phyloP scores from a whole-genome alignment of 1,140 invertebrate genomes.

The Manduca sexta region DNA sequence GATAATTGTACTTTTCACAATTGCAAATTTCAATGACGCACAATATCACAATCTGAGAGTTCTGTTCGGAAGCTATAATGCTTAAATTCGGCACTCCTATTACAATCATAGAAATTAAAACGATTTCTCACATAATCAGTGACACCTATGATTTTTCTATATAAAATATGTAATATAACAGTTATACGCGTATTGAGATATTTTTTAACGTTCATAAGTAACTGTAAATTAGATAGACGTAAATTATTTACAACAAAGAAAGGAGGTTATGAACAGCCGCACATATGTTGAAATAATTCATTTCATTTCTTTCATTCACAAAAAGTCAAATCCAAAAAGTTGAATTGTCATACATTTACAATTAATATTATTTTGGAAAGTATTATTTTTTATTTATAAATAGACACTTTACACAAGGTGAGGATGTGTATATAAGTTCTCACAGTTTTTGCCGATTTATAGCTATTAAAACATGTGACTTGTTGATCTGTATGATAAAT shows the following conservation, averaged over 20 bases:
- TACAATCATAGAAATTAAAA: no score
- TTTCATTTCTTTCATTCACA: constrained; percentile 17
- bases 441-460: neutral
- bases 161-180: no score
- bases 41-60: no score
- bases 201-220: no score
- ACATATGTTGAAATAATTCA: constrained; percentile 4
- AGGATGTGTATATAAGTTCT: neutral
- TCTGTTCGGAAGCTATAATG: no score
- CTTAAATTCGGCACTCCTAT: no score
- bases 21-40: no score
- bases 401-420: constrained; percentile 8
- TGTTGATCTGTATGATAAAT: constrained; percentile 18
- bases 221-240: no score
- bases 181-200: no score
- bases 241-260: no score
- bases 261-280: neutral
- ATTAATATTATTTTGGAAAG: constrained; percentile 18
- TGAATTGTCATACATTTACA: constrained; percentile 45
- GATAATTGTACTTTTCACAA: constrained; percentile 1
- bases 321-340: constrained; percentile 53
- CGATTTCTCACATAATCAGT: no score
- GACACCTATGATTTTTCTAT: no score
- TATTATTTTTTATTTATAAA: constrained; percentile 2
- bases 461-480: neutral